phyloP scores from a whole-genome alignment of 2,888 invertebrate genomes.

The Piscicola geometra region DNA sequence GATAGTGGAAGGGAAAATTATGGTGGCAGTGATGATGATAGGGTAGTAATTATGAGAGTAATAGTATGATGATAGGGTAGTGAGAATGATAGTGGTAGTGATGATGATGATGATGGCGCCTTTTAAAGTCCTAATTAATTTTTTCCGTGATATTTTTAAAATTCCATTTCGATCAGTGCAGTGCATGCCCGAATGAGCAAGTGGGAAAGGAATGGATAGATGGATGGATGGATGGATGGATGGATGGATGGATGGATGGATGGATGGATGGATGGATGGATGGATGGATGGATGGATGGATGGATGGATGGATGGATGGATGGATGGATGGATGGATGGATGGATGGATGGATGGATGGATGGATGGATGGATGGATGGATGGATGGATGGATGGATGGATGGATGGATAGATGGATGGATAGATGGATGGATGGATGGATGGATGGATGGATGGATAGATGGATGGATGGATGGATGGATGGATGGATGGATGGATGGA shows the following conservation, averaged over 20 bases:
- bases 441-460: no score
- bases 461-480: no score
- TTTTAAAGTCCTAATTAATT: background rate
- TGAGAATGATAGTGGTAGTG: background rate
- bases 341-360: background rate
- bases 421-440: background rate
- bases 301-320: constrained; percentile 4
- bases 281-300: background rate
- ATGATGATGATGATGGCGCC: background rate
- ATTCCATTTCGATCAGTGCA: constrained; percentile 5
- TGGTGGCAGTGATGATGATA: no score
- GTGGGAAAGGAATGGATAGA: constrained; percentile 9
- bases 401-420: background rate
- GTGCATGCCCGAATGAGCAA: background rate
- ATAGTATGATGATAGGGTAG: background rate
- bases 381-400: background rate
- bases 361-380: background rate
- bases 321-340: background rate
- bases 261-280: constrained; percentile 7
- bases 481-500: no score
- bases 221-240: constrained; percentile 10
- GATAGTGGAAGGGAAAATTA: no score
- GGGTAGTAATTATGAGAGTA: no score
- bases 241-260: constrained; percentile 3
- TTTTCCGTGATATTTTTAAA: background rate